Evolutionary conservation across 2,113 vertebrate genomes (phyloP).

Genomic region (Podilymbus podiceps): DNA sequence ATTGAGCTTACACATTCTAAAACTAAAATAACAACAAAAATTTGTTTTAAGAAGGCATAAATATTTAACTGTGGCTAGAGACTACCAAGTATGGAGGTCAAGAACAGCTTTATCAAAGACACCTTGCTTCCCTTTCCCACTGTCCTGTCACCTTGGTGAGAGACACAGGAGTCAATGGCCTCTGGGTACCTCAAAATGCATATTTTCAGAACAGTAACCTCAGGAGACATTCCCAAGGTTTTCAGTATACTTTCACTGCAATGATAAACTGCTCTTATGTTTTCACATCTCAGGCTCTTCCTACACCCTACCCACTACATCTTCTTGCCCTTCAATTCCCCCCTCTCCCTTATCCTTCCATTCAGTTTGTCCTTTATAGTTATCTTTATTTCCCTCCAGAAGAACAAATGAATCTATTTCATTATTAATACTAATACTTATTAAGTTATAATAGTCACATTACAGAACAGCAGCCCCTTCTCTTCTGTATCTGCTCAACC

Average conservation of each 20-base stretch:
- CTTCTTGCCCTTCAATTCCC: not conserved
- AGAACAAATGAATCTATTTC: not conserved
- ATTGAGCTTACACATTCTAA: not conserved
- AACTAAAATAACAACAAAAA: not conserved
- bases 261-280: not conserved
- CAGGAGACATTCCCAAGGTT: not conserved
- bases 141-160: not conserved
- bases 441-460: not conserved
- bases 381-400: not conserved
- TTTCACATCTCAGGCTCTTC: not conserved
- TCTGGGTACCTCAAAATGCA: not conserved
- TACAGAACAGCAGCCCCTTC: not conserved
- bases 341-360: not conserved
- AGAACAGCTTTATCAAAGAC: not conserved
- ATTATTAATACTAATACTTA: not conserved
- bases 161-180: not conserved
- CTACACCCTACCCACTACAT: not conserved
- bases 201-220: not conserved
- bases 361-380: not conserved
- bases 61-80: not conserved
- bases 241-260: not conserved
- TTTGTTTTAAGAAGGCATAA: not conserved
- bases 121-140: not conserved
- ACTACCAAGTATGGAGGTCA: not conserved
- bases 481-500: not conserved